A percentile compares a stretch with the other conserved stretches of the same genome.
Evolutionary conservation across 1,140 invertebrate genomes (phyloP).

Genomic region (Drosophila ironensis): DNA sequence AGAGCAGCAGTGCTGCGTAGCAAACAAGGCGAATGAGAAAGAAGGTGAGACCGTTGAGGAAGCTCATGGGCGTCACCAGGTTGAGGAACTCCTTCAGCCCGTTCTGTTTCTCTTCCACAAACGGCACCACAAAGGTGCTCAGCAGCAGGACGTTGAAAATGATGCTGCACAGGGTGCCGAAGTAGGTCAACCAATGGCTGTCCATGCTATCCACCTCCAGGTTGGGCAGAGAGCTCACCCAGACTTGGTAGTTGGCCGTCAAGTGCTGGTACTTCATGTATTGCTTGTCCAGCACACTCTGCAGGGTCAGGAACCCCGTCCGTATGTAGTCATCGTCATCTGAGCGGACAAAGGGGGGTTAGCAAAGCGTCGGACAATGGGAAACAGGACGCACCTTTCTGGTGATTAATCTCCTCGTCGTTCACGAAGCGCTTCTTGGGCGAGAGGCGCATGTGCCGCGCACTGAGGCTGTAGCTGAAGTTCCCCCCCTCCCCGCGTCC

Average conservation of each 20-base stretch:
- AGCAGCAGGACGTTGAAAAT: constrained; percentile 62
- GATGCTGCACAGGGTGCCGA: constrained; percentile 58
- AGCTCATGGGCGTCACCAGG: constrained; percentile 75
- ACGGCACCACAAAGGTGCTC: constrained; percentile 68
- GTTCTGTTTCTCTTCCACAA: constrained; percentile 80
- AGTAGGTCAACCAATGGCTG: constrained; percentile 52
- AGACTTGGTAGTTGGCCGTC: constrained; percentile 36
- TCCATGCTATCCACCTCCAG: constrained; percentile 43
- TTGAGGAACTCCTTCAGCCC: constrained; percentile 74
- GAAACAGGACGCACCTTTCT: constrained; percentile 40
- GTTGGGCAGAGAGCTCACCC: constrained; percentile 61
- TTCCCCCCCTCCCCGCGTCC: neutral
- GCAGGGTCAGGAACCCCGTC: constrained; percentile 58
- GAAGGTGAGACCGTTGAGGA: constrained; percentile 74
- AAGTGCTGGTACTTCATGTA: constrained; percentile 52
- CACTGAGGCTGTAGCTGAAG: constrained; percentile 56
- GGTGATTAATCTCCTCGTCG: constrained; percentile 61
- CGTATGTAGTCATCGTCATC: constrained; percentile 75
- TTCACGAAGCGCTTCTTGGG: constrained; percentile 71
- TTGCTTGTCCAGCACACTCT: constrained; percentile 56
- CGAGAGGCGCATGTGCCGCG: constrained; percentile 53
- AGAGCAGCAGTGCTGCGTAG: constrained; percentile 37
- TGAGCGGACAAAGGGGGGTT: constrained; percentile 19
- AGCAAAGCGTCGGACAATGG: neutral
- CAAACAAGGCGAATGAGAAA: constrained; percentile 63